phyloP scores from a whole-genome alignment of 2,797 vertebrate species.

The Sebastes vulpes region DNA sequence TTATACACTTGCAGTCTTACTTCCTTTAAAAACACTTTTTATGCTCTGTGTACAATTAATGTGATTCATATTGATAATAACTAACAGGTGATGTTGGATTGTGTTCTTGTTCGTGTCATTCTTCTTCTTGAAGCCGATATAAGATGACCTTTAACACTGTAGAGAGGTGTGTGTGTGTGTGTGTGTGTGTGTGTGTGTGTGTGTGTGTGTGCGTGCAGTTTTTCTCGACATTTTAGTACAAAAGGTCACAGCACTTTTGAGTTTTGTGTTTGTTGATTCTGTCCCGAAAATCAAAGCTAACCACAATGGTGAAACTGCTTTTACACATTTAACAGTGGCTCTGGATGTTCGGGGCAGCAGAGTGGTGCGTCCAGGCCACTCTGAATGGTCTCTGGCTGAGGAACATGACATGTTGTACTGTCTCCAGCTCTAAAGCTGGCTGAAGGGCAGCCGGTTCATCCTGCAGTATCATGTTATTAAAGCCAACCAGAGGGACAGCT shows the following conservation, averaged over 20 bases:
- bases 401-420: slow-evolving; percentile 5
- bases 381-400: neutral
- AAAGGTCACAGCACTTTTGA: slow-evolving; percentile 68
- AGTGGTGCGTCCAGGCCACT: neutral
- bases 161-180: slow-evolving; percentile 11
- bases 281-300: slow-evolving; percentile 41
- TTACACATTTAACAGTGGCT: neutral
- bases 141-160: slow-evolving; percentile 49
- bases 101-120: slow-evolving; percentile 31
- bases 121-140: slow-evolving; percentile 24
- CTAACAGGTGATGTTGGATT: neutral
- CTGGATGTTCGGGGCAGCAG: neutral
- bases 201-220: slow-evolving; percentile 21
- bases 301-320: slow-evolving; percentile 8
- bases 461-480: slow-evolving; percentile 2
- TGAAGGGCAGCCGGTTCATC: neutral
- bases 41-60: neutral
- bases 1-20: neutral
- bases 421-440: neutral
- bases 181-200: neutral
- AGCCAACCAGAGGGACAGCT: neutral
- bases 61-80: neutral
- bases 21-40: neutral
- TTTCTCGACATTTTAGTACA: slow-evolving; percentile 66
- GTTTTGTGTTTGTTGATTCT: slow-evolving; percentile 57